Base-by-base conservation (phyloP, 2,113 vertebrate genomes). In the Dinomys branickii region DNA sequence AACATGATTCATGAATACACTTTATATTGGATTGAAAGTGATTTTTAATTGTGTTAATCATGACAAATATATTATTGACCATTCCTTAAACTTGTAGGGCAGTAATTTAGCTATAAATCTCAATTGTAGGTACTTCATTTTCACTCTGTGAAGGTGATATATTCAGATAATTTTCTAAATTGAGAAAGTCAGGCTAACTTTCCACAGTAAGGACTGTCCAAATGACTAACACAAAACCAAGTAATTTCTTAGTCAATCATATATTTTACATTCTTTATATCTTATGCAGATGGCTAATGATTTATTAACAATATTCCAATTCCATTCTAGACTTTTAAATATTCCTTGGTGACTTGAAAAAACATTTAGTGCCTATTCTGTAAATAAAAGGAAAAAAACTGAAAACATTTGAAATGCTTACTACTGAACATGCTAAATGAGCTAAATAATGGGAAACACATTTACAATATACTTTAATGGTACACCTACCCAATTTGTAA, bases 361-460 rank as follows among this genome's bases (percentile, higher is more conserved):
- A 96, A 96, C 96, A 98, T 97, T 97, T 97, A 97, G 97, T 98
- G 9, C 95, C 85, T 93, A 80, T 97, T 98, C 94, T 97, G 89
- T 96, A 97, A 98, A 98, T 91, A 97, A 89, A 85, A 54, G 77
- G 54, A 94, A 82, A 75, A 75, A 73, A 93, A 96, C 47, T 95
- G 65, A 82, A 97, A 98, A 93, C 92, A 98, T 98, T 95, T 98
- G 95, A 98, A 98, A 98, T 97, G 41, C 94, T 98, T 95, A 86
- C 94, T 98, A 98, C 97, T 97, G 97, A 98, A 98, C 96, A 98
- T 87, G 96, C 92, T 97, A 98, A 99, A 98, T 98, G 96, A 99
- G 95, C 98, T 98, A 98, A 98, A 98, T 99, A 98, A 99, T 98
- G 98, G 96, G 96, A 99, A 99, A 98, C 98, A 99, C 98, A 98